Percentiles rank a stretch among this genome's conserved stretches.
phyloP scores from a whole-genome alignment of 1,140 invertebrate species.

The Drosophila yakuba region DNA sequence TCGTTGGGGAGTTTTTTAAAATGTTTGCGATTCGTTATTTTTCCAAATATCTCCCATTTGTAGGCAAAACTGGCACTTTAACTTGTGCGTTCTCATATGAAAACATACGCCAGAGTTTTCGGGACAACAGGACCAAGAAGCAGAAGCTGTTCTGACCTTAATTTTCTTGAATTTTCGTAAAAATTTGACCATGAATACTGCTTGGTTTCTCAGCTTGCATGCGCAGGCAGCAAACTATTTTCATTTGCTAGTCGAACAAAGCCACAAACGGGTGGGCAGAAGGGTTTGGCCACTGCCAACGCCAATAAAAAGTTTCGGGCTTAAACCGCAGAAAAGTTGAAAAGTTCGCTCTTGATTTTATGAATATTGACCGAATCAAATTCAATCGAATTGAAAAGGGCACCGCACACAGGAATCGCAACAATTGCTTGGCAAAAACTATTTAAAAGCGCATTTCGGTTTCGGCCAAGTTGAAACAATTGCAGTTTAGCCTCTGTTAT shows the following conservation, averaged over 20 bases:
- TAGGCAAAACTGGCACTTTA: conserved; percentile 4
- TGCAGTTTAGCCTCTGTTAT: conserved; percentile 43
- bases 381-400: conserved; percentile 65
- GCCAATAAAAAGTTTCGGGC: conserved; percentile 70
- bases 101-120: conserved; percentile 50
- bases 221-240: conserved; percentile 67
- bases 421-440: conserved; percentile 48
- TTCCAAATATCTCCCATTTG: not conserved
- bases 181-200: conserved; percentile 53
- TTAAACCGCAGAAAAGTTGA: conserved; percentile 75
- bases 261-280: conserved; percentile 51
- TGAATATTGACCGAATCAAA: conserved; percentile 80
- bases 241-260: conserved; percentile 77
- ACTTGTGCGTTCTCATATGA: conserved; percentile 46
- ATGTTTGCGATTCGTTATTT: not conserved
- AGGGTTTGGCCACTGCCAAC: conserved; percentile 8
- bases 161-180: conserved; percentile 54
- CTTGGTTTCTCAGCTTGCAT: conserved; percentile 32
- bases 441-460: conserved; percentile 75
- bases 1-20: not conserved
- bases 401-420: conserved; percentile 39
- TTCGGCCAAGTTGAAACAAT: conserved; percentile 39
- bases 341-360: conserved; percentile 67
- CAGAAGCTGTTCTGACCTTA: conserved; percentile 32
- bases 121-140: conserved; percentile 5